Base-by-base conservation (phyloP, 2,797 vertebrate genomes). In the Jordanella pulchra region DNA sequence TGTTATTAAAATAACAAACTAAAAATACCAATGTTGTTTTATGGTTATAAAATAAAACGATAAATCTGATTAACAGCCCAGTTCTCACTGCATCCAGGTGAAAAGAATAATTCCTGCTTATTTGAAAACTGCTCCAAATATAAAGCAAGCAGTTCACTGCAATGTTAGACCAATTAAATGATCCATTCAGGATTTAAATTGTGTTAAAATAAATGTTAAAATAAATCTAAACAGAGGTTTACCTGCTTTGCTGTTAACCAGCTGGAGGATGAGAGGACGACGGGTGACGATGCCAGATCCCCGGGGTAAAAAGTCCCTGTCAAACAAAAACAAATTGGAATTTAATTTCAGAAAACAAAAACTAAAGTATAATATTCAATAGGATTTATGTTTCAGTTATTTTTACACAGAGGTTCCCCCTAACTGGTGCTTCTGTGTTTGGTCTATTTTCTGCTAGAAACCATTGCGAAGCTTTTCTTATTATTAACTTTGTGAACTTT, bases 261-360 rank as follows among this genome's bases (percentile, higher is more conserved):
- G 95, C 91, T 97, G 97, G 69, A 98, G 95, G 86, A 97, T 96
- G 71, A 98, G 96, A 23, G 97, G 97, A 15, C 97, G 92, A 17
- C 97, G 94, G 1, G 97, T 98, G 82, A 98, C 97, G 0, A 98
- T 97, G 47, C 97, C 97, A 23, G 95, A 97, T 63, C 97, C 97
- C 23, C 97, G 94, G 47, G 97, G 97, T 58, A 98, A 92, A 89
- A 98, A 98, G 83, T 97, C 97, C 89, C 97, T 98, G 93, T 63
- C 32, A 25, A 35, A 23, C 44, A 82, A 5, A 75, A 48, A 14
- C 21, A 72, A 9, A 78, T 0, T 3, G 42, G 42, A 21, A 67
- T 64, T 82, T 50, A 72, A 35, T 42, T 61, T 25, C 15, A n/a
- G 32, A 14, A 42, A 32, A 35, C 10, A 13, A 11, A 64, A 17